These are phyloP conservation scores for Bucco capensis DNA, from an alignment of 2,113 vertebrate species.

Conservation along the genomic window DNA sequence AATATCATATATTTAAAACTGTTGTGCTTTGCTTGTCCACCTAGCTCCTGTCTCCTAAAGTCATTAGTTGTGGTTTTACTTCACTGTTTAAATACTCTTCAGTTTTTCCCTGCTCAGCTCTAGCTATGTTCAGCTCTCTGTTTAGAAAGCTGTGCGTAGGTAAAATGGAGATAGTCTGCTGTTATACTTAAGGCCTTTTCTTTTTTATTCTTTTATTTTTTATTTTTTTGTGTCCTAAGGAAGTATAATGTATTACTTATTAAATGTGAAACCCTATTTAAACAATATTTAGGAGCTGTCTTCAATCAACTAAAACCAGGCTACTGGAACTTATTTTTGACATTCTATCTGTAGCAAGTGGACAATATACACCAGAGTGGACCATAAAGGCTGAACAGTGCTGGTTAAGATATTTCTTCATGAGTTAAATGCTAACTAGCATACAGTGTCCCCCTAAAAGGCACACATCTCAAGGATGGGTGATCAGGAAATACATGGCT, in stretches of 20 bases:
- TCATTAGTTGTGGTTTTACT: slow-evolving; percentile 82
- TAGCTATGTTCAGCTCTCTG: slow-evolving; percentile 65
- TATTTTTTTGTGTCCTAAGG: slow-evolving; percentile 18
- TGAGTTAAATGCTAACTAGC: not conserved
- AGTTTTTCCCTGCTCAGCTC: slow-evolving; percentile 37
- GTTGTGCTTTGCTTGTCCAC: slow-evolving; percentile 76
- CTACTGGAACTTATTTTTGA: slow-evolving; percentile 25
- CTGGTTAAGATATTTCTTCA: not conserved
- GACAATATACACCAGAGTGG: not conserved
- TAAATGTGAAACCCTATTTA: slow-evolving; percentile 52
- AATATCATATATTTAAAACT: slow-evolving; percentile 80
- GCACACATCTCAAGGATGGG: not conserved
- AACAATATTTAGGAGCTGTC: slow-evolving; percentile 22
- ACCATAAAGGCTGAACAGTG: not conserved
- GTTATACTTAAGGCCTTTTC: slow-evolving; percentile 50
- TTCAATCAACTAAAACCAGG: not conserved
- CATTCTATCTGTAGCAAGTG: not conserved
- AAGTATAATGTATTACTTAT: slow-evolving; percentile 71
- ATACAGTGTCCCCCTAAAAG: not conserved
- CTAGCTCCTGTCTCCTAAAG: slow-evolving; percentile 80
- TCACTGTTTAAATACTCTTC: slow-evolving; percentile 77
- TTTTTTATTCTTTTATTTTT: slow-evolving; percentile 27
- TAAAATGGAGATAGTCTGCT: slow-evolving; percentile 60
- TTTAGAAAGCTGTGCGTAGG: slow-evolving; percentile 60
- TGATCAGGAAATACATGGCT: not conserved